Base-by-base conservation (phyloP, 2,888 invertebrate genomes). In the Troides helena region DNA sequence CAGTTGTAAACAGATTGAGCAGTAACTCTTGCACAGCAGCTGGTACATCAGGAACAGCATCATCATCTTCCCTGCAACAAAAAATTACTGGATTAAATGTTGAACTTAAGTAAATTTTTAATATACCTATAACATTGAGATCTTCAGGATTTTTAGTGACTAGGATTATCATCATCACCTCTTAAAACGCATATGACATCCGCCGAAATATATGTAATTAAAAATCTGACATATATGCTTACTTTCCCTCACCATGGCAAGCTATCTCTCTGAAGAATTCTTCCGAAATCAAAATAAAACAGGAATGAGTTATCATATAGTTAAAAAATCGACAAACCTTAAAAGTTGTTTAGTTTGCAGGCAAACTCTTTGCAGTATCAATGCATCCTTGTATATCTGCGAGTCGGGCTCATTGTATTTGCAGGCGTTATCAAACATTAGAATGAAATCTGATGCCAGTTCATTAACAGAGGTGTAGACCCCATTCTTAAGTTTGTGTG, bases 361-460 rank as follows among this genome's bases (percentile, higher is more conserved):
- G 70, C 98, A 97, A 65, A 99, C 94, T 74, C 98, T 94, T 88
- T 99, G 99, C 78, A 99, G 88, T 36, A 98, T 96, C 76, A 99
- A 92, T 0, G 99, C 98, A 87, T 99, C 99, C 91, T 99, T 99
- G 85, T 99, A 99, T 74, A 99, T 98, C 87, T 98, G 97, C 0
- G 99, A 99, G 82, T 99, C 99, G 0, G 99, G 99, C 82, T 99
- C 99, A 85, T 99, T 99, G 83, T 98, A 99, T 83, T 98, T 98
- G 93, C 98, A 99, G 1, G 99, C 99, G 85, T 99, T 99, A 80
- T 98, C 98, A 78, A 98, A 97, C 98, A 99, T 98, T 64, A 98
- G 90, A 77, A 97, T 94, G 77, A 99, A 96, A 88, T 99, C 99
- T 0, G 96, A 94, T 0, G 97, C 96, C 66, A 99, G 87, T 74